Conservation (phyloP, 2,797 vertebrate species). For the Chromobotia macracanthus region DNA sequence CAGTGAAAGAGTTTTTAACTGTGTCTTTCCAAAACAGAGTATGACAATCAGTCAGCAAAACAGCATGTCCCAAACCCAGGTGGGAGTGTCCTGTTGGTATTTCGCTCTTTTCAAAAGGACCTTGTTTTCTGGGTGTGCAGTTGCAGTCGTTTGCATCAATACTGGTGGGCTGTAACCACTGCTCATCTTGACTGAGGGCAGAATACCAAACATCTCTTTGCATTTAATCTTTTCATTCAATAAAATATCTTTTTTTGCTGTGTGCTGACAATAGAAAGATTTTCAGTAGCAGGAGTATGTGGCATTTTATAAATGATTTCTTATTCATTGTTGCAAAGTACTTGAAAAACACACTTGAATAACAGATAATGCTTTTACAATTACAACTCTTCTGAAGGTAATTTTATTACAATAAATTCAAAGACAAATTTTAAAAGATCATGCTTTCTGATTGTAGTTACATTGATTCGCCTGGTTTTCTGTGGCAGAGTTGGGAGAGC, state of each 20-base stretch:
- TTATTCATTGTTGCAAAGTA: slow-evolving; percentile 30
- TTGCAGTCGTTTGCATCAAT: neutral
- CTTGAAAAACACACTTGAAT: neutral
- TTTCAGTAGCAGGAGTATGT: slow-evolving; percentile 20
- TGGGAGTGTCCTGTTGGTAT: neutral
- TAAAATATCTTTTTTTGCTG: slow-evolving; percentile 2
- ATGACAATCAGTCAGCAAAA: neutral
- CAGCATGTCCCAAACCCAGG: neutral
- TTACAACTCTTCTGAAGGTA: too few species aligned
- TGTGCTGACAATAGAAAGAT: neutral
- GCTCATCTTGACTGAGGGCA: neutral
- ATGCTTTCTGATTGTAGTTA: too few species aligned
- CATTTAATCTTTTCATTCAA: slow-evolving; percentile 27
- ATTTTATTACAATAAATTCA: too few species aligned
- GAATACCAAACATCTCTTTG: slow-evolving; percentile 9
- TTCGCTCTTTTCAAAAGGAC: neutral
- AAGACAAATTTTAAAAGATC: too few species aligned
- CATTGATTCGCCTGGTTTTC: too few species aligned
- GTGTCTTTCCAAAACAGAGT: neutral
- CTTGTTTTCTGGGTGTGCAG: neutral
- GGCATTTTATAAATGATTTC: slow-evolving; percentile 13
- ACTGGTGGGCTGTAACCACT: neutral
- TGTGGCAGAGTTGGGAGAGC: too few species aligned
- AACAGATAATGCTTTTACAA: too few species aligned
- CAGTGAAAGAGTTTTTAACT: neutral